Base-by-base conservation (phyloP, 1,140 invertebrate genomes). In the Zaprionus ghesquierei region DNA sequence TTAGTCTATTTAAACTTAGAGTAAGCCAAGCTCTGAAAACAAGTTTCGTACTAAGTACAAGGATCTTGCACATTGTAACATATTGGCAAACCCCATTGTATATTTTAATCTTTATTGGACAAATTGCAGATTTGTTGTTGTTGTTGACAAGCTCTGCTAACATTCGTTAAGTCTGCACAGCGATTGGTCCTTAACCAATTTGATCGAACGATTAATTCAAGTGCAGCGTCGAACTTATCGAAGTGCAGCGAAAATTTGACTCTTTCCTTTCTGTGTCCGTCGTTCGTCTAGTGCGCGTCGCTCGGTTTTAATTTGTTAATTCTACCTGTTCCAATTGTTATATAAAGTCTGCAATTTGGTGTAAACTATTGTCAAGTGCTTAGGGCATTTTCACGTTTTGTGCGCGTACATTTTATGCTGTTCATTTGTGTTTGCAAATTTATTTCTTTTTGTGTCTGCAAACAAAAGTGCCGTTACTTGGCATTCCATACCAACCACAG, bases 401-500 rank as follows among this genome's bases (percentile, higher is more conserved):
- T 46, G 10, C 2, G 50, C 35, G 18, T 56, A 4, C 15, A 22
- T 46, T 58, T 66, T 60, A 49, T 35, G 3, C 10, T 8, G 18
- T 53, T 15, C 3, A 31, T 59, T 53, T 31, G 20, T 58, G 20
- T 25, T 63, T 35, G 27, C n/a, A 56, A 15, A 18, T 65, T 55
- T 41, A 10, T 65, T 33, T n/a, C n/a, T n/a, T 18, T 54, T 18
- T 22, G 50, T 56, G 38, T 44, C 10, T 29, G 41, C 56, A 22
- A 27, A 5, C 46, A 10, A 41, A 63, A 53, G 59, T 56, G 53
- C 66, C 71, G 71, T 74, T 74, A 74, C 53, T 56, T 53, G 23
- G 10, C 10, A 20, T 46, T 20, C 10, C 27, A 3, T 9, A 5
- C 46, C 46, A 27, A n/a, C 31, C 41, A 25, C 18, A 18, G n/a